Evolutionary conservation across 2,113 vertebrate species (phyloP).

Genomic region (Bucco capensis): DNA sequence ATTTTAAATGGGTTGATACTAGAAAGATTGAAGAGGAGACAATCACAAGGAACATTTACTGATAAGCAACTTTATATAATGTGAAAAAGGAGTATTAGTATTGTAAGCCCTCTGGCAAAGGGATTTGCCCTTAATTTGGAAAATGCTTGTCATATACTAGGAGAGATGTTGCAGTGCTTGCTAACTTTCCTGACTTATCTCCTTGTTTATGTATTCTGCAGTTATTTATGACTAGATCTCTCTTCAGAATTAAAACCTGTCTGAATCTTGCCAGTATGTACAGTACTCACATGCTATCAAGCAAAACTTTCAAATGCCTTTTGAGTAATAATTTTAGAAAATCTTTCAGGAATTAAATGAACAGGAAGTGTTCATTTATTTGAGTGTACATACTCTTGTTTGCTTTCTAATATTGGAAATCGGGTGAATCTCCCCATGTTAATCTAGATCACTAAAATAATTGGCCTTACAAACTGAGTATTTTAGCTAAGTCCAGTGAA

Average conservation of each 20-base stretch:
- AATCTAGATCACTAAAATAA: background rate
- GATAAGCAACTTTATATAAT: background rate
- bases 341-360: background rate
- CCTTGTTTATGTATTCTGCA: background rate
- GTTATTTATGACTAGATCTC: background rate
- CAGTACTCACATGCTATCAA: background rate
- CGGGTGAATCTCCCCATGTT: background rate
- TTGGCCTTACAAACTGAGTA: background rate
- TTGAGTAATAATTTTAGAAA: background rate
- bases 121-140: background rate
- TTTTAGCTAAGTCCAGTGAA: background rate
- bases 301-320: background rate
- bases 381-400: background rate
- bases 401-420: background rate
- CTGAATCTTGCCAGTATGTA: conserved; percentile 1
- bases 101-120: background rate
- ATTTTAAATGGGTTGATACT: background rate
- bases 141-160: background rate
- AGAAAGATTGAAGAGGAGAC: background rate
- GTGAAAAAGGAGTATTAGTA: background rate
- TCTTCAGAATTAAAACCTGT: background rate
- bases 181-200: background rate
- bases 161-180: background rate
- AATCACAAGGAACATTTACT: background rate
- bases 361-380: background rate